A percentile compares a stretch with the other conserved stretches of the same genome.
Conservation (phyloP, 1,140 invertebrate species). For the Drosophila melanogaster region DNA sequence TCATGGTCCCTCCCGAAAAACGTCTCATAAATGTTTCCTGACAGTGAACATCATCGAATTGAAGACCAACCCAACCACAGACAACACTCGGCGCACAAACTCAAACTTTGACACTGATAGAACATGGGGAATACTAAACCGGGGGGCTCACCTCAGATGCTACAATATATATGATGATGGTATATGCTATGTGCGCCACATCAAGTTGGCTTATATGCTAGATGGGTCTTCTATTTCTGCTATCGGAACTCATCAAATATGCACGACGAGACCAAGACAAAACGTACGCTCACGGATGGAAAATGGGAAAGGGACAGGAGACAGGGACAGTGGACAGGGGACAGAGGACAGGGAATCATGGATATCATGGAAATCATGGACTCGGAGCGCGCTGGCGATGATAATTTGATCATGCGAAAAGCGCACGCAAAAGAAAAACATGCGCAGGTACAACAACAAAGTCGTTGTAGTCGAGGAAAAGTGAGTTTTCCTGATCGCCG, state of each 20-base stretch:
- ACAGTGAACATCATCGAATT: slow-evolving; percentile 33
- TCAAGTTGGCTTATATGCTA: neutral
- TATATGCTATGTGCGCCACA: neutral
- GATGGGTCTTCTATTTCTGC: slow-evolving; percentile 21
- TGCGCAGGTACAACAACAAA: slow-evolving; percentile 68
- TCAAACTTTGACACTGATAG: slow-evolving; percentile 71
- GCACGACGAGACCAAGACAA: slow-evolving; percentile 60
- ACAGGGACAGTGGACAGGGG: too few species aligned
- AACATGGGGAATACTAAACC: slow-evolving; percentile 49
- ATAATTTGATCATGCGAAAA: slow-evolving; percentile 81
- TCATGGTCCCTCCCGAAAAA: slow-evolving; percentile 15
- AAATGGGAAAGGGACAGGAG: slow-evolving; percentile 11
- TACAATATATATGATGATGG: neutral
- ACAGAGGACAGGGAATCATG: slow-evolving; percentile 2
- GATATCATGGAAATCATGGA: slow-evolving; percentile 33
- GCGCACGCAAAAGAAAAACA: slow-evolving; percentile 79
- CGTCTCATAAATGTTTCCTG: slow-evolving; percentile 38
- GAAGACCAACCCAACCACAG: slow-evolving; percentile 19
- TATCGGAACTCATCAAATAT: slow-evolving; percentile 80
- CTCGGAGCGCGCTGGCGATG: slow-evolving; percentile 33
- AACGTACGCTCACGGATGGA: slow-evolving; percentile 44
- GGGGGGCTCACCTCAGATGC: slow-evolving; percentile 30
- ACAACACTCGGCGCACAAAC: slow-evolving; percentile 41
- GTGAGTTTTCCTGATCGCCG: slow-evolving; percentile 44
- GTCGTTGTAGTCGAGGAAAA: slow-evolving; percentile 53